These are phyloP conservation scores for Drosophila kepulauana DNA, from an alignment of 1,140 invertebrate species.

Conservation along the genomic window DNA sequence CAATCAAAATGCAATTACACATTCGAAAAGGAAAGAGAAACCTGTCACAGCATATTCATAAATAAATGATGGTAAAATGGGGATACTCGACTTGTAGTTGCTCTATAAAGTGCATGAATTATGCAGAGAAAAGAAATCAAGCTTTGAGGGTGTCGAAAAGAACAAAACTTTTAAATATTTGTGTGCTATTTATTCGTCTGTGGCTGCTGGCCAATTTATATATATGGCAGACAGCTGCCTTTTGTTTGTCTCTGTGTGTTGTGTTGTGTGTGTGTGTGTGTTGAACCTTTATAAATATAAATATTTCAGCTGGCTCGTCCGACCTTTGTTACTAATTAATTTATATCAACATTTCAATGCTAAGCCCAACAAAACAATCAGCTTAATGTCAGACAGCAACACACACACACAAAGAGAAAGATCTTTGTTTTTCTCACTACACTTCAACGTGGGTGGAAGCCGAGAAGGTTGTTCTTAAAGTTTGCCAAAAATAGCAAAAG, in stretches of 20 bases:
- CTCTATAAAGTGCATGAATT: conserved; percentile 12
- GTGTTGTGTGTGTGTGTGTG: conserved; percentile 20
- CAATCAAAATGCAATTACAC: conserved; percentile 50
- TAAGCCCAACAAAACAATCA: conserved; percentile 82
- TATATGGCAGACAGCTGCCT: conserved; percentile 6
- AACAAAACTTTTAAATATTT: conserved; percentile 50
- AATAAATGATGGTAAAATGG: conserved; percentile 20
- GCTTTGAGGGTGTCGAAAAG: conserved; percentile 4
- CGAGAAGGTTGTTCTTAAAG: conserved; percentile 1
- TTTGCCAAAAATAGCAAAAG: not conserved
- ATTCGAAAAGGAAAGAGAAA: not conserved
- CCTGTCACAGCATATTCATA: conserved; percentile 21
- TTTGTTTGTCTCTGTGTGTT: not conserved
- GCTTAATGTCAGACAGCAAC: conserved; percentile 72
- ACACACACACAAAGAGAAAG: conserved; percentile 4
- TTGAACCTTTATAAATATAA: conserved; percentile 43
- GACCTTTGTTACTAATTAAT: conserved; percentile 77
- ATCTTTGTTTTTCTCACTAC: not conserved
- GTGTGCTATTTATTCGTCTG: conserved; percentile 60
- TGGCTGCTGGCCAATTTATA: conserved; percentile 25
- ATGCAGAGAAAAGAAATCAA: conserved; percentile 12
- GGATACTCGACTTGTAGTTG: not conserved
- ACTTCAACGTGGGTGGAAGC: not conserved
- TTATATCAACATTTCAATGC: conserved; percentile 83
- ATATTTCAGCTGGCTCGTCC: conserved; percentile 51